phyloP scores from a whole-genome alignment of 2,888 invertebrate genomes.

The Chromoteleia sp. region DNA sequence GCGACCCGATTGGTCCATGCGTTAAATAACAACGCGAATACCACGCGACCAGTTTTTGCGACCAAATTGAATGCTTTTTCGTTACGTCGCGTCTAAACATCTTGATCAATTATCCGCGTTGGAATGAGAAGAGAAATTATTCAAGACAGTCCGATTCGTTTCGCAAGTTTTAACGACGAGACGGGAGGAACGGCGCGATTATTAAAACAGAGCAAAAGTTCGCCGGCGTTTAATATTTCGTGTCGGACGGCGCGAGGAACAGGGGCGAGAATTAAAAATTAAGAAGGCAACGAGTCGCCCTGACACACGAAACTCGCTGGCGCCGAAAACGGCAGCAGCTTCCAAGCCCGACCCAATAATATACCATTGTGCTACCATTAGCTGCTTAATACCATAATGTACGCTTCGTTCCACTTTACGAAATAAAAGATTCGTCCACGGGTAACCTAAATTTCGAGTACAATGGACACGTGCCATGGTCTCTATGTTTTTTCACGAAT shows the following conservation, averaged over 20 bases:
- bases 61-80: constrained; percentile 6
- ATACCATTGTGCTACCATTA: constrained; percentile 83
- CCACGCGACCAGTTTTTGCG: constrained; percentile 34
- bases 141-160: not conserved
- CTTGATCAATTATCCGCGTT: constrained; percentile 33
- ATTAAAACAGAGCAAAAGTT: constrained; percentile 22
- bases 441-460: not conserved
- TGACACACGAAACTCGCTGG: constrained; percentile 83
- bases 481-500: too few relatives aligned
- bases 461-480: not conserved
- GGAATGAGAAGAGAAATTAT: not conserved
- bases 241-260: not conserved
- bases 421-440: too few relatives aligned
- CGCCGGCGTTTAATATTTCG: constrained; percentile 25
- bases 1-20: constrained; percentile 49
- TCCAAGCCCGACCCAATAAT: constrained; percentile 81
- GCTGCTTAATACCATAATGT: constrained; percentile 75
- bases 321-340: constrained; percentile 78
- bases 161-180: constrained; percentile 28
- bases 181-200: constrained; percentile 1
- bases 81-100: constrained; percentile 36
- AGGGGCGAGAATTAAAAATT: constrained; percentile 74
- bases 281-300: constrained; percentile 72
- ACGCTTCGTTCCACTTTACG: constrained; percentile 53
- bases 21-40: constrained; percentile 39